Evolutionary conservation across 2,113 vertebrate species (phyloP).

Genomic region (Cynopterus brachyotis): DNA sequence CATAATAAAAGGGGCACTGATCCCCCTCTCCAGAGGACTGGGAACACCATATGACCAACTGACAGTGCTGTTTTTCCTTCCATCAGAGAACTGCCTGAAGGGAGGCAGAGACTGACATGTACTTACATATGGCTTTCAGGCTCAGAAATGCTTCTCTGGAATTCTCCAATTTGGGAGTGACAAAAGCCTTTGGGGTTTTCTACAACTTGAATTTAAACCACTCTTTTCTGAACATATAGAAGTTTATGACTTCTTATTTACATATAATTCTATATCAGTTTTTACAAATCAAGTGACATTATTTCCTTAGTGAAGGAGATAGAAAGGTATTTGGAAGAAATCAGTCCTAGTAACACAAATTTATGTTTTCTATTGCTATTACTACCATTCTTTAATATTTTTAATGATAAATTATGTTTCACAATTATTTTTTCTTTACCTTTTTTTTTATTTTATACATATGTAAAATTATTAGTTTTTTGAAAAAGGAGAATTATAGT

Average conservation of each 20-base stretch:
- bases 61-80: neutral
- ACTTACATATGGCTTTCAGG: neutral
- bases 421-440: neutral
- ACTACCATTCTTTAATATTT: neutral
- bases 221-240: neutral
- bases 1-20: neutral
- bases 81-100: neutral
- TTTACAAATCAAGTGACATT: neutral
- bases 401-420: neutral
- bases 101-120: neutral
- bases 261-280: neutral
- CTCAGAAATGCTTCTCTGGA: neutral
- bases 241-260: neutral
- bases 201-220: neutral
- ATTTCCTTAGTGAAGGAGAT: neutral
- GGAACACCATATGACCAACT: fast-evolving
- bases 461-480: neutral
- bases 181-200: neutral
- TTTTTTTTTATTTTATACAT: neutral
- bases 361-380: neutral
- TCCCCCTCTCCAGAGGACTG: neutral
- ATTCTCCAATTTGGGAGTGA: neutral
- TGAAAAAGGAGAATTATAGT: neutral
- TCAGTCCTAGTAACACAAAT: neutral
- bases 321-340: neutral